Percentiles rank a stretch among this genome's conserved stretches.
These are phyloP conservation scores for Mustelus asterias DNA, from an alignment of 2,113 vertebrate genomes.

Conservation along the genomic window DNA sequence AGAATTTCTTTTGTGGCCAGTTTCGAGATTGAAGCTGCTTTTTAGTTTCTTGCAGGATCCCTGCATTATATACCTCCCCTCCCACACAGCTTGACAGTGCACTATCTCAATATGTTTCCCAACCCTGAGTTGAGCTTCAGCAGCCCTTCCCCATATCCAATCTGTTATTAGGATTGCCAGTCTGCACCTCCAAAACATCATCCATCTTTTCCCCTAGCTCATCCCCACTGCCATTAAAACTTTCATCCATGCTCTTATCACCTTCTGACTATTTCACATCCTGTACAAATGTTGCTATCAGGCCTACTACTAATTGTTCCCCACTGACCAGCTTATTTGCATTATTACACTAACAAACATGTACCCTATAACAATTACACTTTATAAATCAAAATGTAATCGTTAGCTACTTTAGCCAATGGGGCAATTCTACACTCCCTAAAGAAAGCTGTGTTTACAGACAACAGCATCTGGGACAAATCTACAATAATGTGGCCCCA, in stretches of 20 bases:
- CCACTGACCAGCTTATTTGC: not conserved
- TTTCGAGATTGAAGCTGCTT: not conserved
- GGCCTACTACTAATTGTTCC: not conserved
- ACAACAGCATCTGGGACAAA: not conserved
- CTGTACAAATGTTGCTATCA: not conserved
- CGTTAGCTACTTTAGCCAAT: not conserved
- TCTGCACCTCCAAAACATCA: not conserved
- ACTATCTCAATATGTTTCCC: not conserved
- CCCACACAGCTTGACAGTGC: not conserved
- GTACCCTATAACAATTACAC: not conserved
- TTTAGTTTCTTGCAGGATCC: not conserved
- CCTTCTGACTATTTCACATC: not conserved
- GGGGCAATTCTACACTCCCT: not conserved
- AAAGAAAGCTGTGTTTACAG: not conserved
- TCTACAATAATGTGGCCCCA: not conserved
- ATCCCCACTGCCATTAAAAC: not conserved
- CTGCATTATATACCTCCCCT: not conserved
- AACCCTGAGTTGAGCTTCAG: not conserved
- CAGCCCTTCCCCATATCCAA: not conserved
- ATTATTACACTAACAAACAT: not conserved
- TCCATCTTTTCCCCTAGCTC: not conserved
- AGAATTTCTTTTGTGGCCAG: not conserved
- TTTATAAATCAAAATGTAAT: not conserved
- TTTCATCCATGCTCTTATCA: not conserved
- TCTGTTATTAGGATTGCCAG: not conserved